Evolutionary conservation across 1,140 invertebrate species (phyloP).

Genomic region (Planococcus citri): DNA sequence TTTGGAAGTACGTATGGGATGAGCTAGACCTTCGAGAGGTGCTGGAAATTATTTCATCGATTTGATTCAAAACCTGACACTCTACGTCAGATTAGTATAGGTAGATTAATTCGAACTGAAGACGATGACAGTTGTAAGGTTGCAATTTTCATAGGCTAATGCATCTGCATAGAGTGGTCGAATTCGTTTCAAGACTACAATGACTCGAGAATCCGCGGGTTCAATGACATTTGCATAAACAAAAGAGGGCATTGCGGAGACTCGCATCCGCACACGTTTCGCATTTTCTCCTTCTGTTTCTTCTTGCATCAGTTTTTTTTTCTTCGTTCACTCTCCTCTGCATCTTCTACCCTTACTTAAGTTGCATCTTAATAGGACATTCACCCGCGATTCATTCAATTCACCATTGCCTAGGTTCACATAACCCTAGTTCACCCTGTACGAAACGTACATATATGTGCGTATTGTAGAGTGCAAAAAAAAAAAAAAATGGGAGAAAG

Average conservation of each 20-base stretch:
- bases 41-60: no score
- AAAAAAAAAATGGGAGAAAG: not conserved
- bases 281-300: not conserved
- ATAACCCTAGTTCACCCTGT: constrained; percentile 6
- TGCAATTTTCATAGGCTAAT: not conserved
- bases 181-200: not conserved
- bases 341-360: constrained; percentile 13
- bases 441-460: no score
- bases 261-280: constrained; percentile 9
- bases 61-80: no score
- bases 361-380: constrained; percentile 16
- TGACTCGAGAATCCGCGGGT: constrained; percentile 7
- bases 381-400: constrained; percentile 13
- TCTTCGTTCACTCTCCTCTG: not conserved
- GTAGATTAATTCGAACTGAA: no score
- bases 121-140: not conserved
- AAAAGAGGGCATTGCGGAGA: constrained; percentile 9
- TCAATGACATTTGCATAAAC: constrained; percentile 14
- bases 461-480: not conserved
- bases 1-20: no score
- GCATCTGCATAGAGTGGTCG: no score
- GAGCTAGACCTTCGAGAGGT: no score
- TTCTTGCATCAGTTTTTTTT: no score
- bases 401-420: constrained; percentile 16
- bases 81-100: no score